A percentile compares a stretch with the other conserved stretches of the same genome.
Conservation (phyloP, 2,113 vertebrate genomes). For the Dissostichus mawsoni region DNA sequence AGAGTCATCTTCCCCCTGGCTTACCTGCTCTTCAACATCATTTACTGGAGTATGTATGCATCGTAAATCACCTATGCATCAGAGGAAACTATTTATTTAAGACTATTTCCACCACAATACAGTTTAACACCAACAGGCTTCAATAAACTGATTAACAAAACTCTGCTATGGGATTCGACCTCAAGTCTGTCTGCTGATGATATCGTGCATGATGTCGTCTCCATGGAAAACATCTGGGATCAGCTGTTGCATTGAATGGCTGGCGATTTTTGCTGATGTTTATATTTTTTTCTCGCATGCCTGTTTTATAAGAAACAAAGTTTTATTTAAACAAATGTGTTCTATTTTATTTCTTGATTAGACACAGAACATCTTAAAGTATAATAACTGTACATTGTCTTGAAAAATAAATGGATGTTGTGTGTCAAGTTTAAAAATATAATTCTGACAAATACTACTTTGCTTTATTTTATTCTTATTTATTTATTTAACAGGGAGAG, state of each 20-base stretch:
- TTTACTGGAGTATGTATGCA: slow-evolving; percentile 93
- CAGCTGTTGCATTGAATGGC: slow-evolving; percentile 6
- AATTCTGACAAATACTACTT: background rate
- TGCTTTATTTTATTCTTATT: background rate
- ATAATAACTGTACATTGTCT: slow-evolving; percentile 26
- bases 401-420: slow-evolving; percentile 45
- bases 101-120: slow-evolving; percentile 5
- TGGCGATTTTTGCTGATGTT: slow-evolving; percentile 23
- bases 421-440: background rate
- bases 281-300: slow-evolving; percentile 24
- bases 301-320: slow-evolving; percentile 50
- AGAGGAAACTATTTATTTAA: slow-evolving; percentile 6
- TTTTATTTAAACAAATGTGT: slow-evolving; percentile 16
- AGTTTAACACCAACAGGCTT: slow-evolving; percentile 19
- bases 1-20: slow-evolving; percentile 90
- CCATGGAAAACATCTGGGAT: slow-evolving; percentile 2
- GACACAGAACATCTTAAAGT: slow-evolving; percentile 4
- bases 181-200: slow-evolving; percentile 37
- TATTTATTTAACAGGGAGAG: too few species aligned
- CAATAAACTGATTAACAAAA: background rate
- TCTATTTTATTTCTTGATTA: slow-evolving; percentile 31
- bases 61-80: slow-evolving; percentile 57
- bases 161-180: background rate
- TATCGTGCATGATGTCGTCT: slow-evolving; percentile 8
- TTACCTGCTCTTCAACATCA: slow-evolving; percentile 94